A percentile compares a stretch with the other conserved stretches of the same genome.
These are phyloP conservation scores for Spinus olivaceus DNA, from an alignment of 2,797 vertebrate genomes.

Conservation along the genomic window DNA sequence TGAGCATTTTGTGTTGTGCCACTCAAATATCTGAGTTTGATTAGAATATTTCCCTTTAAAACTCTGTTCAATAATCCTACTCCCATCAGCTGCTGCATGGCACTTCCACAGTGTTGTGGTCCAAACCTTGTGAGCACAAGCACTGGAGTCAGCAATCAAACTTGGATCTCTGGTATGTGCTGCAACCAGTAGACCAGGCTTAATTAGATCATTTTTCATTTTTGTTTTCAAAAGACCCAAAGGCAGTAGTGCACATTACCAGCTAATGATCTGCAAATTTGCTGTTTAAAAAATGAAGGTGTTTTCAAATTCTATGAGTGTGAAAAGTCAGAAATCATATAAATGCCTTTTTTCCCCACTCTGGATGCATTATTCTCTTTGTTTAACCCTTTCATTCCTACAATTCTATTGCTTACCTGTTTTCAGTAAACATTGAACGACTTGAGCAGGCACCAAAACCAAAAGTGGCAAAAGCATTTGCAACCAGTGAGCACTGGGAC, in stretches of 20 bases:
- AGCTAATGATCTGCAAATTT: conserved; percentile 54
- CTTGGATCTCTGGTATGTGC: background rate
- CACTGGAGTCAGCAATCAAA: conserved; percentile 5
- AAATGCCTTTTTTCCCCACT: background rate
- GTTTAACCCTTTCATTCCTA: background rate
- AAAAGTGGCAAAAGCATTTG: background rate
- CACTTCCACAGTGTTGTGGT: background rate
- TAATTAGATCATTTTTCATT: conserved; percentile 60
- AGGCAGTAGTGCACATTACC: conserved; percentile 45
- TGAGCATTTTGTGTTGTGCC: background rate
- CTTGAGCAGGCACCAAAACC: background rate
- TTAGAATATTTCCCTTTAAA: background rate
- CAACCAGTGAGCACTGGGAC: background rate
- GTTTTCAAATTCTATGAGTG: conserved; percentile 8
- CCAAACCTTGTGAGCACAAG: background rate
- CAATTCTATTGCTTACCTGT: background rate
- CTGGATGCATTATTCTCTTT: background rate
- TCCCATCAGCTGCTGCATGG: background rate
- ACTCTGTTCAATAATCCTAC: background rate
- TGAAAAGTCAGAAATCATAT: background rate
- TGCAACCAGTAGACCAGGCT: background rate
- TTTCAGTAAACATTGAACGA: background rate
- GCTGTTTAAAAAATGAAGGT: conserved; percentile 60
- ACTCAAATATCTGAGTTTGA: background rate
- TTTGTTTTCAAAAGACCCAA: conserved; percentile 56